Evolutionary conservation across 2,113 vertebrate genomes (phyloP).

Genomic region (Seriola aureovittata): DNA sequence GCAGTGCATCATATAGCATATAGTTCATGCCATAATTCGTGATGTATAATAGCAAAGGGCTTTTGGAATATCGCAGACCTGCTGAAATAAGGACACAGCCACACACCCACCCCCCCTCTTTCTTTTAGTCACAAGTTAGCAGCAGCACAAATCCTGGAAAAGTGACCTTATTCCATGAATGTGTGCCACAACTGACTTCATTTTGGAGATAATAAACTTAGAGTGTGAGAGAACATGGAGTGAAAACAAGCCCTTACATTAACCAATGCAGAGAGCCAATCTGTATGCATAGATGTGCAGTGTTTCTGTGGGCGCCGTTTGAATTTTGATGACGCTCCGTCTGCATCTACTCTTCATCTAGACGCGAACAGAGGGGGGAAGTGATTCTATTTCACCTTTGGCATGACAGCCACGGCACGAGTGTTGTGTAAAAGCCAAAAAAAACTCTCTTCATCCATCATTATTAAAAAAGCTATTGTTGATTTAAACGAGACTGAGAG

Average conservation of each 20-base stretch:
- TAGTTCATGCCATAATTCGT: constrained; percentile 48
- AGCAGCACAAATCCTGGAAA: constrained; percentile 34
- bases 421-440: constrained; percentile 48
- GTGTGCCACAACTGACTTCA: constrained; percentile 48
- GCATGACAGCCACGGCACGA: constrained; percentile 52
- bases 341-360: constrained; percentile 61
- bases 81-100: constrained; percentile 1
- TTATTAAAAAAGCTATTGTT: constrained; percentile 29
- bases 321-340: constrained; percentile 67
- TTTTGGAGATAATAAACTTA: constrained; percentile 63
- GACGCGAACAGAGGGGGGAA: constrained; percentile 8
- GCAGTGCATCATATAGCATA: constrained; percentile 28
- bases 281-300: constrained; percentile 69
- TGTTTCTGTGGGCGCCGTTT: constrained; percentile 44
- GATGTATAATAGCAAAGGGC: neutral
- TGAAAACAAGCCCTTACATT: constrained; percentile 63
- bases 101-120: no score
- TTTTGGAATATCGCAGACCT: constrained; percentile 32
- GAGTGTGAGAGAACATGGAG: constrained; percentile 30
- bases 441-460: constrained; percentile 58
- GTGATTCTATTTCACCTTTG: constrained; percentile 67
- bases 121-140: neutral
- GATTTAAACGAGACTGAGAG: neutral
- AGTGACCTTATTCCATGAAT: constrained; percentile 42
- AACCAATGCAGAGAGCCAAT: constrained; percentile 53